These are phyloP conservation scores for Eristalis intricaria DNA, from an alignment of 2,888 invertebrate genomes.

Conservation along the genomic window DNA sequence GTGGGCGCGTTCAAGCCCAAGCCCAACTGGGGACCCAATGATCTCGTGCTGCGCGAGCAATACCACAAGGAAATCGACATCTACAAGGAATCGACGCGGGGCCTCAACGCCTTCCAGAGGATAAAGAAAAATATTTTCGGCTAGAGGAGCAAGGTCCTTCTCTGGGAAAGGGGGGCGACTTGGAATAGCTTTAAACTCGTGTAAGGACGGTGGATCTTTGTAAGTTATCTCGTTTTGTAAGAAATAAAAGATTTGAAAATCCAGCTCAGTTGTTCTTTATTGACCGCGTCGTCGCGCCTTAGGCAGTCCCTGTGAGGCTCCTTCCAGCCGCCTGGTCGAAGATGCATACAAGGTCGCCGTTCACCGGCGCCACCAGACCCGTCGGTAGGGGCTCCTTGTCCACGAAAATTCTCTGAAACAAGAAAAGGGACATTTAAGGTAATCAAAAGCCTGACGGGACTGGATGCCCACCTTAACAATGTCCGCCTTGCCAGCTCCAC, in stretches of 20 bases:
- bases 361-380: constrained; percentile 86
- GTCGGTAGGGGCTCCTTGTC: constrained; percentile 91
- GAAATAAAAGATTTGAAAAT: constrained; percentile 33
- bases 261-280: neutral
- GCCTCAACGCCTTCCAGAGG: constrained; percentile 74
- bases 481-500: constrained; percentile 93
- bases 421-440: constrained; percentile 26
- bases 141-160: constrained; percentile 46
- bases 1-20: constrained; percentile 82
- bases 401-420: constrained; percentile 88
- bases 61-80: constrained; percentile 81
- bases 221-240: constrained; percentile 40
- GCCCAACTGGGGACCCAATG: constrained; percentile 84
- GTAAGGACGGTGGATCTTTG: neutral
- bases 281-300: neutral
- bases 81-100: constrained; percentile 74
- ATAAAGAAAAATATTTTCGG: constrained; percentile 78
- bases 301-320: neutral
- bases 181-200: constrained; percentile 46
- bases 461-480: constrained; percentile 89
- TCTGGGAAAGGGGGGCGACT: neutral
- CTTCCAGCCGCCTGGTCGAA: constrained; percentile 83
- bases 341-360: constrained; percentile 87
- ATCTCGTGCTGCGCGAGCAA: constrained; percentile 82
- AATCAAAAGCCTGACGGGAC: no score